A percentile compares a stretch with the other conserved stretches of the same genome.
Conservation (phyloP, 2,888 invertebrate genomes). For the Lochmaea crataegi region DNA sequence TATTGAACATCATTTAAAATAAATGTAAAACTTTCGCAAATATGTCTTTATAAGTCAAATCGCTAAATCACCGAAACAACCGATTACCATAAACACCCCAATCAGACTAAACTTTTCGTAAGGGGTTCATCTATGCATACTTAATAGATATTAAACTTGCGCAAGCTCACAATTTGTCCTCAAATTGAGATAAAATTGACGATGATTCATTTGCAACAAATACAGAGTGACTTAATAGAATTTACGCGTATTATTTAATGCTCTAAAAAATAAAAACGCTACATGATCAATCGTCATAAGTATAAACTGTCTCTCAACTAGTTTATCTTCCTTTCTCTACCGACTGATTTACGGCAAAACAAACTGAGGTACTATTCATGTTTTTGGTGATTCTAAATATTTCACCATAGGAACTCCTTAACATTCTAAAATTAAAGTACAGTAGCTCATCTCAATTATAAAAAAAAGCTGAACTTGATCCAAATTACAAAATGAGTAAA, state of each 20-base stretch:
- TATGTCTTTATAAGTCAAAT: neutral
- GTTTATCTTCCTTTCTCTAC: no score
- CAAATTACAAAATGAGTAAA: no score
- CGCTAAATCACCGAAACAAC: neutral
- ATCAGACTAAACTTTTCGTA: neutral
- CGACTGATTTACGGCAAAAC: no score
- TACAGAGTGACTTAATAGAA: neutral
- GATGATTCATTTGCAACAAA: neutral
- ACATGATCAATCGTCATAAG: no score
- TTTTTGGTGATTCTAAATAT: no score
- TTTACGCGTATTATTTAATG: neutral
- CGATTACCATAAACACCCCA: constrained; percentile 2
- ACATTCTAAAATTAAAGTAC: no score
- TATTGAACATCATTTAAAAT: neutral
- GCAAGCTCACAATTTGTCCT: neutral
- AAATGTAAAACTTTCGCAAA: neutral
- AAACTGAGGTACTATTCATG: no score
- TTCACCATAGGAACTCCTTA: no score
- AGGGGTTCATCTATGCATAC: neutral
- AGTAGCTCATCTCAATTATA: no score
- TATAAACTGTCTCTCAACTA: no score
- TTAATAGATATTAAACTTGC: neutral
- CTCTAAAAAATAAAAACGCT: no score
- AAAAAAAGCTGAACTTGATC: no score
- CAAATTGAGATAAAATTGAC: neutral